These are phyloP conservation scores for Coelinius sp. DNA, from an alignment of 2,888 invertebrate genomes.

Conservation along the genomic window DNA sequence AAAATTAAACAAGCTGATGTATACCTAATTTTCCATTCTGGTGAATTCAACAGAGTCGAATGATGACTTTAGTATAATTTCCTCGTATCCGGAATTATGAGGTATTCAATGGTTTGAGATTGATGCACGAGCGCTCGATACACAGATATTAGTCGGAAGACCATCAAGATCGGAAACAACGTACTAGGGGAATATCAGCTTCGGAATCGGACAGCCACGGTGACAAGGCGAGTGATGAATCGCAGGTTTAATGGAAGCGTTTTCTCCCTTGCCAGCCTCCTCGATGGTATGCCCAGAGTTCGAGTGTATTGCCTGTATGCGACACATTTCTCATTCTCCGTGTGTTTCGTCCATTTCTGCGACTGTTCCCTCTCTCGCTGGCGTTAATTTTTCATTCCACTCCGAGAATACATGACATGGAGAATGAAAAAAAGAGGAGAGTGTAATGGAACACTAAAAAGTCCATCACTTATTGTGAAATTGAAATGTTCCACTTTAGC, in stretches of 20 bases:
- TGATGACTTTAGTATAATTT: not conserved
- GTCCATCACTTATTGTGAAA: conserved; percentile 10
- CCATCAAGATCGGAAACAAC: conserved; percentile 30
- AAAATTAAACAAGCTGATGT: not conserved
- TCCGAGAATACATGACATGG: not conserved
- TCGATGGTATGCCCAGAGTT: not conserved
- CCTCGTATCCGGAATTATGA: not conserved
- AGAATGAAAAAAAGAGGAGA: not conserved
- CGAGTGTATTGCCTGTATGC: conserved; percentile 14
- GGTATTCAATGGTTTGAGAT: not conserved
- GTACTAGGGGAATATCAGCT: conserved; percentile 30
- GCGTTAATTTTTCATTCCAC: conserved; percentile 35
- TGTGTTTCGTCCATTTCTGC: conserved; percentile 21
- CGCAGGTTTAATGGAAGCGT: conserved; percentile 30
- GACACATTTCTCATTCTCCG: conserved; percentile 32
- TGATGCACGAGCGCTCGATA: not conserved
- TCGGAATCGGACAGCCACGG: conserved; percentile 27
- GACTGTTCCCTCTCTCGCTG: conserved; percentile 3
- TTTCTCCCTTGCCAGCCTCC: not conserved
- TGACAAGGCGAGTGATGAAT: conserved; percentile 34
- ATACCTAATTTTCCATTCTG: not conserved
- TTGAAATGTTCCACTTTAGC: not conserved
- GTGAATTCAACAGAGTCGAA: not conserved
- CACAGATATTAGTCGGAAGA: not conserved
- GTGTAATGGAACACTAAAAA: conserved; percentile 18